Conservation (phyloP, 2,113 vertebrate genomes). For the Hydrochoerus hydrochaeris region DNA sequence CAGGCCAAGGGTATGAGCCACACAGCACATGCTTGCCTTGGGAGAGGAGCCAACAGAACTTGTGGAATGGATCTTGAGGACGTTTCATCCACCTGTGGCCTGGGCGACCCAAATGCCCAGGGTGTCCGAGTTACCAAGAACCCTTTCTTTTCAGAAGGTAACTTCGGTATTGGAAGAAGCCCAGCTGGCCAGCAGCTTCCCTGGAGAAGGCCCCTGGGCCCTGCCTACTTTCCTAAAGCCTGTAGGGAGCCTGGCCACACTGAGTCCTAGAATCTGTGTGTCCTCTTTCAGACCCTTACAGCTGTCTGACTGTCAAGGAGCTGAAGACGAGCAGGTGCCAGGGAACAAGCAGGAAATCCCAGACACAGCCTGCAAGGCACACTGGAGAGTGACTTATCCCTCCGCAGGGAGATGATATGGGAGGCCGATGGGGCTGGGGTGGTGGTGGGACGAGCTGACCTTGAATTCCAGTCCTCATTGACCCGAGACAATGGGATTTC, state of each 20-base stretch:
- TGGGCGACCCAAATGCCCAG: not conserved
- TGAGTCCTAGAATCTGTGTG: rapidly evolving
- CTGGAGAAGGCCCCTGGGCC: too few relatives aligned
- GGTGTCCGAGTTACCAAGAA: too few relatives aligned
- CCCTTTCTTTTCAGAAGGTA: not conserved
- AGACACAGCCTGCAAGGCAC: not conserved
- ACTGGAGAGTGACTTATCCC: not conserved
- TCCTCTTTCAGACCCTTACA: not conserved
- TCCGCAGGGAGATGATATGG: not conserved
- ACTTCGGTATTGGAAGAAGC: too few relatives aligned
- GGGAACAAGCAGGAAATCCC: not conserved
- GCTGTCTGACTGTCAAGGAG: rapidly evolving
- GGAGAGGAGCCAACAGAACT: not conserved
- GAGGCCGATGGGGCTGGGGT: not conserved
- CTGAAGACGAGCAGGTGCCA: not conserved
- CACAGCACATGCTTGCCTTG: not conserved
- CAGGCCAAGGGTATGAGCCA: not conserved
- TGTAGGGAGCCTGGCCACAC: rapidly evolving
- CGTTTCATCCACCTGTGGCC: not conserved
- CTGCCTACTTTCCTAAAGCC: not conserved
- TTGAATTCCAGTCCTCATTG: not conserved
- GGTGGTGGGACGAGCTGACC: not conserved
- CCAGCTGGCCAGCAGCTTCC: rapidly evolving
- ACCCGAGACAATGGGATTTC: rapidly evolving
- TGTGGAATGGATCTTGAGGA: not conserved